phyloP scores from a whole-genome alignment of 23 tunicate genomes.

The Oikopleura albicans region DNA sequence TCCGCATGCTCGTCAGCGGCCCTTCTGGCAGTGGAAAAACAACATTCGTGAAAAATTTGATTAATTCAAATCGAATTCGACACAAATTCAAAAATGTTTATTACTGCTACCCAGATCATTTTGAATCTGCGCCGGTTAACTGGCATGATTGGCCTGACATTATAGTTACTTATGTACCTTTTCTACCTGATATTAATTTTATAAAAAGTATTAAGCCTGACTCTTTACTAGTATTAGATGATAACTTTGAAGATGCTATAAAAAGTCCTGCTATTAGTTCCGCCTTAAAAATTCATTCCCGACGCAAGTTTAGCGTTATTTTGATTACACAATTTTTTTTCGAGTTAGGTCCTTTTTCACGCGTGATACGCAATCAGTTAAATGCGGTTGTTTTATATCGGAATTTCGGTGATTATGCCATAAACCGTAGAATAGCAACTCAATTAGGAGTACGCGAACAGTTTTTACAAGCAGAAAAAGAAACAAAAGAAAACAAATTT shows the following conservation, averaged over 20 bases:
- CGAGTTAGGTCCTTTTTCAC: background rate
- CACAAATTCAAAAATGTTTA: background rate
- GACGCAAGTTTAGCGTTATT: background rate
- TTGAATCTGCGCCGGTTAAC: background rate
- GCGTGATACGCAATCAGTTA: background rate
- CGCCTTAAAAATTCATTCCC: background rate
- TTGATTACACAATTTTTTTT: background rate
- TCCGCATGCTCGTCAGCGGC: background rate
- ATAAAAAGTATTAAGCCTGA: background rate
- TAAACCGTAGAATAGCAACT: background rate
- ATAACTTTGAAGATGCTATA: background rate
- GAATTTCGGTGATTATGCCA: background rate
- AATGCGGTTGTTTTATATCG: background rate
- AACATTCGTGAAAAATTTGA: background rate
- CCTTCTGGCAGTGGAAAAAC: background rate
- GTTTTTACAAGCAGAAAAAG: background rate
- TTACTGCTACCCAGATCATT: background rate
- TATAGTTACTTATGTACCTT: background rate
- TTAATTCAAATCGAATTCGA: background rate
- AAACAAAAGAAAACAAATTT: background rate
- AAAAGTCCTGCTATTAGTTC: background rate
- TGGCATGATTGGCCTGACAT: background rate
- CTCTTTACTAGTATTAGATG: background rate
- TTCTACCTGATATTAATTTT: background rate
- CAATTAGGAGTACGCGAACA: background rate